A percentile compares a stretch with the other conserved stretches of the same genome.
Evolutionary conservation across 2,113 vertebrate genomes (phyloP).

Genomic region (Lasiurus borealis): DNA sequence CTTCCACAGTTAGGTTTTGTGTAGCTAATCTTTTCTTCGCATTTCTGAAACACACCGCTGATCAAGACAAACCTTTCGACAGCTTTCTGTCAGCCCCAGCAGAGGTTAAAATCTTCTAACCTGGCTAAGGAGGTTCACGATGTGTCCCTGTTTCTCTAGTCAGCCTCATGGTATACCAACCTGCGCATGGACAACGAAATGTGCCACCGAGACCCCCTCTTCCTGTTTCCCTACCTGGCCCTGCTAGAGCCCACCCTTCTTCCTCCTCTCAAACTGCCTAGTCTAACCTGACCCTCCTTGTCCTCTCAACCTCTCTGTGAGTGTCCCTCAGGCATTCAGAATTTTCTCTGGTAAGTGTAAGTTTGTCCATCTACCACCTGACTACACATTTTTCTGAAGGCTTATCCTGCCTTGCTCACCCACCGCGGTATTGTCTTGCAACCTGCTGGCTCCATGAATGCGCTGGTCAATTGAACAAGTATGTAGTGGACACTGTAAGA

Average conservation of each 20-base stretch:
- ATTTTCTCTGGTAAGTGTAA: not conserved
- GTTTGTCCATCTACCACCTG: not conserved
- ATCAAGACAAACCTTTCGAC: not conserved
- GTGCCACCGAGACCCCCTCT: not conserved
- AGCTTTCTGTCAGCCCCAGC: not conserved
- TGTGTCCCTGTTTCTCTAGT: not conserved
- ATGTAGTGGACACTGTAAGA: not conserved
- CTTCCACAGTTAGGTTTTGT: not conserved
- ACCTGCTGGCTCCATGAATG: not conserved
- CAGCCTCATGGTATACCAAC: not conserved
- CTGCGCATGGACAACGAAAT: not conserved
- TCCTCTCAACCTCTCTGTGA: not conserved
- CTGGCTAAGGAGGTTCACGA: not conserved
- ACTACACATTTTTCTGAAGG: not conserved
- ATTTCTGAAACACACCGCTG: not conserved
- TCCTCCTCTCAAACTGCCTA: not conserved
- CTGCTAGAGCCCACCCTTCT: no score
- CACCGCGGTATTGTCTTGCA: not conserved
- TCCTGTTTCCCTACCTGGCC: not conserved
- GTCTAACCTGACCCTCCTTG: not conserved
- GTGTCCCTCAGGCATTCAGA: not conserved
- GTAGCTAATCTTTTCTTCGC: not conserved
- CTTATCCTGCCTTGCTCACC: not conserved
- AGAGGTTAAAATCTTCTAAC: not conserved
- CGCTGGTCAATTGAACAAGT: not conserved